Percentiles rank a stretch among this genome's conserved stretches.
Conservation (phyloP, 1,140 invertebrate species). For the Lasaia peninsularis region DNA sequence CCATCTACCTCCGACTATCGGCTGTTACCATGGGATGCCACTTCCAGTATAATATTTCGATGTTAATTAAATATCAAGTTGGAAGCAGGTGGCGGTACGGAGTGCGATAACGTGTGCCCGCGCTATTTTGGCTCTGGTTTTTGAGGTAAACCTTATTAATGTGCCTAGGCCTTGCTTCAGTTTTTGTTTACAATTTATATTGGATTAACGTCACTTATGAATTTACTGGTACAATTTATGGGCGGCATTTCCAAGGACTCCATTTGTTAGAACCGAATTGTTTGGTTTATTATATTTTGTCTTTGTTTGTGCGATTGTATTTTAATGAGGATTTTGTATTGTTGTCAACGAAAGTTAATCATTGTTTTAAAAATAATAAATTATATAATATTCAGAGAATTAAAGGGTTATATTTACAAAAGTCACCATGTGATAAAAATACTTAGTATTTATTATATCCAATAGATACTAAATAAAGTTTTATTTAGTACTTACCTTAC, state of each 20-base stretch:
- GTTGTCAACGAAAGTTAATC: too few species aligned
- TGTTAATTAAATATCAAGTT: slow-evolving; percentile 55
- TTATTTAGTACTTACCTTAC: too few species aligned
- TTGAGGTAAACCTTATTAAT: slow-evolving; percentile 58
- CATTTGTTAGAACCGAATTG: neutral
- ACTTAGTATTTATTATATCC: too few species aligned
- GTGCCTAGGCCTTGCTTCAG: slow-evolving; percentile 34
- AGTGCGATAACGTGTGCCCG: slow-evolving; percentile 47
- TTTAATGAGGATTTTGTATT: too few species aligned
- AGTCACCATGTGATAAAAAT: too few species aligned
- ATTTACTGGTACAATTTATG: slow-evolving; percentile 2
- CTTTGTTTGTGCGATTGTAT: neutral
- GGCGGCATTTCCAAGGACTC: neutral
- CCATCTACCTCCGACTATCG: too few species aligned
- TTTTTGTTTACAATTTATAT: slow-evolving; percentile 32
- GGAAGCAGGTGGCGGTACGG: slow-evolving; percentile 44
- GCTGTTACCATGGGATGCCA: slow-evolving; percentile 10
- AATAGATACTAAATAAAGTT: too few species aligned
- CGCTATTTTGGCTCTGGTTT: slow-evolving; percentile 40
- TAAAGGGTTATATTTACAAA: too few species aligned
- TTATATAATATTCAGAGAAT: too few species aligned
- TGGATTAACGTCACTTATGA: slow-evolving; percentile 23
- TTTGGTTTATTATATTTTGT: slow-evolving; percentile 5
- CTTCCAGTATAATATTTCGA: slow-evolving; percentile 31
- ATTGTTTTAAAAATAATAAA: too few species aligned